These are phyloP conservation scores for Myotis brandtii DNA, from an alignment of 2,113 vertebrate genomes.

Conservation along the genomic window DNA sequence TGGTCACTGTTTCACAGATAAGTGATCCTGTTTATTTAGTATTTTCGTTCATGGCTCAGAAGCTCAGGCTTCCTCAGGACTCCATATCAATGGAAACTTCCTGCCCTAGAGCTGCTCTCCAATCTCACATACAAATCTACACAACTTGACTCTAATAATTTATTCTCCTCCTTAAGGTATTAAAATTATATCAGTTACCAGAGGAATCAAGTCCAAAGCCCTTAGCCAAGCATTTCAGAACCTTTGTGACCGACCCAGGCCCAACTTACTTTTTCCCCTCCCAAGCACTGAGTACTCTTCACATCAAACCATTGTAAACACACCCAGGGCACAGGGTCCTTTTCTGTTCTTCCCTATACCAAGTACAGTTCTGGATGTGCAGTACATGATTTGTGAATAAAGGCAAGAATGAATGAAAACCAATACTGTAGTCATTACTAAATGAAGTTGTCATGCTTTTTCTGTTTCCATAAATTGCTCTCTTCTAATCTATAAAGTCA, in stretches of 20 bases:
- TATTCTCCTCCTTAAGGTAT: neutral
- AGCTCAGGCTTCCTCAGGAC: neutral
- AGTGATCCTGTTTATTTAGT: neutral
- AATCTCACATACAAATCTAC: neutral
- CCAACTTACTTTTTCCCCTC: neutral
- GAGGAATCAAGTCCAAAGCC: neutral
- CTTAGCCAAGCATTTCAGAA: neutral
- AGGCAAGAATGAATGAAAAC: neutral
- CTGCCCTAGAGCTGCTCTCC: neutral
- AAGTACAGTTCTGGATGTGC: neutral
- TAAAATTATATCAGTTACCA: neutral
- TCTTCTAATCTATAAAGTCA: neutral
- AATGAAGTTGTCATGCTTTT: neutral
- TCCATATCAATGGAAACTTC: neutral
- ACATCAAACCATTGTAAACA: neutral
- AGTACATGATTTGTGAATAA: neutral
- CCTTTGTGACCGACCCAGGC: neutral
- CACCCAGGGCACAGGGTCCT: rapidly evolving
- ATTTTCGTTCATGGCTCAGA: neutral
- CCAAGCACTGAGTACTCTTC: neutral
- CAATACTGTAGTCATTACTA: neutral
- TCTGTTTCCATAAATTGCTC: neutral
- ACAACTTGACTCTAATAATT: neutral
- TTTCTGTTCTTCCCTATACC: neutral
- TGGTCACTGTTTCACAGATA: neutral